These are phyloP conservation scores for Nomada lathburiana DNA, from an alignment of 2,888 invertebrate species.

Conservation along the genomic window DNA sequence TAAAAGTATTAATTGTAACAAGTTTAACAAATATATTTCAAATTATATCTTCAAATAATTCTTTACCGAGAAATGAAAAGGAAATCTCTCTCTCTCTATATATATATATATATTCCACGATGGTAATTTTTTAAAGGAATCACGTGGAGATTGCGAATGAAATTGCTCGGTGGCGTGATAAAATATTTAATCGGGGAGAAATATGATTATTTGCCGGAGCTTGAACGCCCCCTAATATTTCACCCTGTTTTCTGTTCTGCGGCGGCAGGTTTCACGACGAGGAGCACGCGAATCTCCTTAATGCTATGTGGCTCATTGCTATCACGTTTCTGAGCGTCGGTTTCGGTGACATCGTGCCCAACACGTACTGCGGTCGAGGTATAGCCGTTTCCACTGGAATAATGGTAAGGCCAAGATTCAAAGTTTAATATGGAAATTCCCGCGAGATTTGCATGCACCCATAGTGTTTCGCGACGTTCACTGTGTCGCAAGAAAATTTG, in stretches of 20 bases:
- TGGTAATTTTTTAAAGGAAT: background rate
- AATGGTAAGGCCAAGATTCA: constrained; percentile 91
- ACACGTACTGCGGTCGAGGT: constrained; percentile 99
- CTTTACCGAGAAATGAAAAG: too few relatives aligned
- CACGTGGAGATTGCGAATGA: background rate
- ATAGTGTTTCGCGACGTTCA: constrained; percentile 5
- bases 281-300: constrained; percentile 99
- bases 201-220: constrained; percentile 21
- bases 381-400: constrained; percentile 99
- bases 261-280: constrained; percentile 96
- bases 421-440: constrained; percentile 46
- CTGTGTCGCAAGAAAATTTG: background rate
- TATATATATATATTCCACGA: background rate
- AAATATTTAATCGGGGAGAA: constrained; percentile 1
- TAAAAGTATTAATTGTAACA: too few relatives aligned
- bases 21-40: too few relatives aligned
- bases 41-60: too few relatives aligned
- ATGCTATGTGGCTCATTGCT: constrained; percentile 99
- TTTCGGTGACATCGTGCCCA: constrained; percentile 99
- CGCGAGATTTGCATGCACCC: constrained; percentile 30
- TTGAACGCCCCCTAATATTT: constrained; percentile 23
- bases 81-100: too few relatives aligned
- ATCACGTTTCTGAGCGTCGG: constrained; percentile 99
- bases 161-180: background rate
- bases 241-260: constrained; percentile 52